Conservation (phyloP, 2,888 invertebrate genomes). For the Pinctada fucata region DNA sequence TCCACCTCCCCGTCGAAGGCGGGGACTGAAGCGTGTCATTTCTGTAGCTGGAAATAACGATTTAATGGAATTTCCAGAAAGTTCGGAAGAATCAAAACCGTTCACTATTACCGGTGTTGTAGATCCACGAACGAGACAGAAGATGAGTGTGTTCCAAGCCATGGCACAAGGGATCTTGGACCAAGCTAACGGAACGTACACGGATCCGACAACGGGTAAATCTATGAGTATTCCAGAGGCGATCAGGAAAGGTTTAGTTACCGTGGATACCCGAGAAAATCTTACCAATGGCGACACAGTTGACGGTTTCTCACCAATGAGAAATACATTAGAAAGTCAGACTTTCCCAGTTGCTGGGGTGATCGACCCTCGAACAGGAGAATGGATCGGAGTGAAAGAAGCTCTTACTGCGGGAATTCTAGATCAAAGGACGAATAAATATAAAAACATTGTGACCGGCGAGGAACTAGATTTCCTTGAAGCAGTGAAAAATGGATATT, state of each 20-base stretch:
- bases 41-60: conserved; percentile 43
- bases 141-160: conserved; percentile 71
- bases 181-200: conserved; percentile 68
- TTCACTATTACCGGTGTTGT: conserved; percentile 69
- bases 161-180: conserved; percentile 70
- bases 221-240: conserved; percentile 74
- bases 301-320: conserved; percentile 52
- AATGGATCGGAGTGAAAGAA: conserved; percentile 83
- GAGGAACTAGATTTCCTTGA: conserved; percentile 82
- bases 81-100: conserved; percentile 54
- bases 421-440: conserved; percentile 84
- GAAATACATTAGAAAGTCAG: conserved; percentile 60
- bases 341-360: conserved; percentile 66
- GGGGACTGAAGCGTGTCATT: conserved; percentile 46
- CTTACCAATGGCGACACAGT: conserved; percentile 52
- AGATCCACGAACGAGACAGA: conserved; percentile 68
- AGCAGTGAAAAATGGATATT: conserved; percentile 84
- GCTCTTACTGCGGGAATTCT: conserved; percentile 87
- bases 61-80: conserved; percentile 34
- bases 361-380: conserved; percentile 69
- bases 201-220: conserved; percentile 67
- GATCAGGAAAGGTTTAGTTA: conserved; percentile 70
- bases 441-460: conserved; percentile 75
- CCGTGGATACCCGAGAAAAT: conserved; percentile 63
- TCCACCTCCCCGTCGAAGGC: conserved; percentile 53